These are phyloP conservation scores for Lithophane socia DNA, from an alignment of 2,888 invertebrate species.

Conservation along the genomic window DNA sequence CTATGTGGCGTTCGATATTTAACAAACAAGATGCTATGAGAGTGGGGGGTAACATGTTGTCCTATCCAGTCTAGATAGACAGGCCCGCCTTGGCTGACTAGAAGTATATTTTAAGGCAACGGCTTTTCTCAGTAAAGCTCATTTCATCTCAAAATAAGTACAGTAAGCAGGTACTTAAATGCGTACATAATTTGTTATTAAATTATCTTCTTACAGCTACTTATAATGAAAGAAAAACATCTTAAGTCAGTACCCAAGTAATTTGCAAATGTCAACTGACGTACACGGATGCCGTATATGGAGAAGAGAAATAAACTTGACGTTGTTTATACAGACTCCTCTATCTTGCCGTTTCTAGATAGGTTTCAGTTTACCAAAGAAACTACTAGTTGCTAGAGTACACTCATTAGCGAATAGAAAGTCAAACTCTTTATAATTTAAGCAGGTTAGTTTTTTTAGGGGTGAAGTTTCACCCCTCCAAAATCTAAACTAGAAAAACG, in stretches of 20 bases:
- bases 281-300: conserved; percentile 22
- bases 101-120: background rate
- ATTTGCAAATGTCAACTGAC: conserved; percentile 40
- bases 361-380: conserved; percentile 12
- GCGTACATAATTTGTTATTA: background rate
- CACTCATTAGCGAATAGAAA: background rate
- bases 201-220: background rate
- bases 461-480: background rate
- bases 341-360: conserved; percentile 21
- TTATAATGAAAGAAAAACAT: conserved; percentile 16
- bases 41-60: background rate
- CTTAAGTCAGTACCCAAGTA: background rate
- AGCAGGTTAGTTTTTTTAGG: background rate
- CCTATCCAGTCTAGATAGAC: too few species aligned
- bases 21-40: background rate
- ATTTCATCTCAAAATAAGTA: background rate
- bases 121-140: background rate
- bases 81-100: background rate
- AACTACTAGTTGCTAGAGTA: conserved; percentile 8
- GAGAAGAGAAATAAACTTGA: conserved; percentile 33
- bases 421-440: background rate
- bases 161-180: background rate
- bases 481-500: background rate
- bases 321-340: conserved; percentile 16
- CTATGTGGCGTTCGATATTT: background rate